phyloP scores from a whole-genome alignment of 1,140 invertebrate genomes.

The Odontomachus brunneus region DNA sequence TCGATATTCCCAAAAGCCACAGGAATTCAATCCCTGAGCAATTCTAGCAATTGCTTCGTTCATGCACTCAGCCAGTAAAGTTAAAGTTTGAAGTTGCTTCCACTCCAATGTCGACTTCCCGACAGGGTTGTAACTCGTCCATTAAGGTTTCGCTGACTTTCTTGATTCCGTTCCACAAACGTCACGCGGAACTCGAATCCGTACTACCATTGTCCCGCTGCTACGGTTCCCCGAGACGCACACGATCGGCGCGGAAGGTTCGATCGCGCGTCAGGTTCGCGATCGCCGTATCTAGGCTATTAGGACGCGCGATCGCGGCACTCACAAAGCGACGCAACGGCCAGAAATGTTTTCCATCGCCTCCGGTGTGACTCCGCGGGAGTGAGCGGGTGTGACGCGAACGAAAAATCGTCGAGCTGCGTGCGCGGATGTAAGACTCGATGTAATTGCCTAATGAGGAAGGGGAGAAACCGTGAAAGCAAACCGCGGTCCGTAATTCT shows the following conservation, averaged over 20 bases:
- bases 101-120: background rate
- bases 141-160: slow-evolving; percentile 6
- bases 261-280: background rate
- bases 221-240: too few relatives aligned
- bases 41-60: too few relatives aligned
- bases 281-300: slow-evolving; percentile 55
- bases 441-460: slow-evolving; percentile 46
- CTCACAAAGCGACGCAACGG: background rate
- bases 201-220: too few relatives aligned
- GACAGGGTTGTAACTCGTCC: background rate
- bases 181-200: slow-evolving; percentile 39
- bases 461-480: slow-evolving; percentile 37
- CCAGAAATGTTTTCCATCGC: slow-evolving; percentile 37
- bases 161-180: slow-evolving; percentile 41
- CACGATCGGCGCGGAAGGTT: slow-evolving; percentile 22
- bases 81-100: slow-evolving; percentile 1
- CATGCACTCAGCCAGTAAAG: background rate
- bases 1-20: too few relatives aligned
- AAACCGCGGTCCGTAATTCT: slow-evolving; percentile 10
- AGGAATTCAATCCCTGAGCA: too few relatives aligned
- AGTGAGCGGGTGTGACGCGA: slow-evolving; percentile 14
- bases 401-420: slow-evolving; percentile 16
- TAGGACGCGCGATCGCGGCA: slow-evolving; percentile 22
- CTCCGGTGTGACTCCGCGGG: slow-evolving; percentile 7
- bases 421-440: background rate